Conservation (phyloP, 2,113 vertebrate genomes). For the Ciconia maguari region DNA sequence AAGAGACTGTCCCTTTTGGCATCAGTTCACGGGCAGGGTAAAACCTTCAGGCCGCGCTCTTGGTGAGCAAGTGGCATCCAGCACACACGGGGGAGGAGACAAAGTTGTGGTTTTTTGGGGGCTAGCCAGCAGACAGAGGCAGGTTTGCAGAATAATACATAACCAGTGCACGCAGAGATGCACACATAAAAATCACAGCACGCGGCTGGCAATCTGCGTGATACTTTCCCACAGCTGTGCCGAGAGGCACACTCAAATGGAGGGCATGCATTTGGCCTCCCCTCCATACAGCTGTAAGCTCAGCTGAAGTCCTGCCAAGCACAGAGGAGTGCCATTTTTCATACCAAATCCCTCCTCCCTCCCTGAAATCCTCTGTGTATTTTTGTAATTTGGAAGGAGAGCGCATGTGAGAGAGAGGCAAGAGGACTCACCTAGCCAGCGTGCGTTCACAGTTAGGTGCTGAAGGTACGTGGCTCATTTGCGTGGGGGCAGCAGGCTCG, state of each 20-base stretch:
- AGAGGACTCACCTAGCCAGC: not conserved
- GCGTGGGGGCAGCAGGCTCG: not conserved
- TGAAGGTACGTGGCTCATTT: too few species aligned
- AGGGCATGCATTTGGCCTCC: not conserved
- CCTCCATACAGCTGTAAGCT: not conserved
- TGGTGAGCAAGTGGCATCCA: not conserved
- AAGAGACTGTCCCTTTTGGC: not conserved
- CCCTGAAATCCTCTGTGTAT: not conserved
- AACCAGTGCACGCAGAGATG: not conserved
- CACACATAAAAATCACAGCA: not conserved
- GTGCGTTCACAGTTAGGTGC: fast-evolving
- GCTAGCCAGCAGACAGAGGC: not conserved
- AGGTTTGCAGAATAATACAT: not conserved
- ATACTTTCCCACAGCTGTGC: not conserved
- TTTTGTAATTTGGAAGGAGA: not conserved
- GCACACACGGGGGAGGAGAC: fast-evolving
- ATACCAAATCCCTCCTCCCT: not conserved
- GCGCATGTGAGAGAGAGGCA: not conserved
- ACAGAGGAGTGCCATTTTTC: not conserved
- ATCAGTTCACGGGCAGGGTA: not conserved
- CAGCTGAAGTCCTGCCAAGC: not conserved
- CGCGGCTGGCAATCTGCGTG: not conserved
- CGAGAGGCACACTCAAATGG: not conserved
- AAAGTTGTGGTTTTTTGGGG: not conserved
- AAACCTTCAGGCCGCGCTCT: not conserved